A percentile compares a stretch with the other conserved stretches of the same genome.
Conservation (phyloP, 2,888 invertebrate species). For the Hyposoter didymator region DNA sequence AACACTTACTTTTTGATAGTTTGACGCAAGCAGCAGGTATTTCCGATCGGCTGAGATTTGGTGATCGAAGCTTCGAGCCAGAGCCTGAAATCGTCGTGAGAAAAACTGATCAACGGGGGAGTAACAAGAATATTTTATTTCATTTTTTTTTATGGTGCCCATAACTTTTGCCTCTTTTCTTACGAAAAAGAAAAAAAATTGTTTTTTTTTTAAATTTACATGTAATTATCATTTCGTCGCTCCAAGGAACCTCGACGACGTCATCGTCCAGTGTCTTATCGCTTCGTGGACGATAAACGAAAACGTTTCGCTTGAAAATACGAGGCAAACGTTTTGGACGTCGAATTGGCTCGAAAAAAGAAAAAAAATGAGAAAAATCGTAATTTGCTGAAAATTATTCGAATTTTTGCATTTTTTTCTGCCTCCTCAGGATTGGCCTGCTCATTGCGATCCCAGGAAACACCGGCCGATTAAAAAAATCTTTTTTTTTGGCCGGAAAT, state of each 20-base stretch:
- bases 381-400: too few species aligned
- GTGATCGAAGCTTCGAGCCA: constrained; percentile 85
- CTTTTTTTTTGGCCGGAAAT: too few species aligned
- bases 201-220: not conserved
- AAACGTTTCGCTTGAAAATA: constrained; percentile 9
- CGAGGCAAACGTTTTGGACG: constrained; percentile 18
- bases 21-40: constrained; percentile 87
- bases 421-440: too few species aligned
- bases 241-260: not conserved
- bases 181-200: too few species aligned
- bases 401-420: too few species aligned
- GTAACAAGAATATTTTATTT: constrained; percentile 37
- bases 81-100: constrained; percentile 77
- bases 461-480: too few species aligned
- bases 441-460: too few species aligned
- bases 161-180: constrained; percentile 32
- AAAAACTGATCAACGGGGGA: constrained; percentile 62
- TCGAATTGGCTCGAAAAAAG: not conserved
- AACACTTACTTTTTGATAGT: constrained; percentile 87
- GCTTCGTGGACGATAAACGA: not conserved
- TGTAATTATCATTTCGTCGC: not conserved
- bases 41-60: constrained; percentile 88
- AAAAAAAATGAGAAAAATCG: not conserved
- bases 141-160: not conserved
- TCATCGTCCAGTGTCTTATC: not conserved